Conservation (phyloP, 2,113 vertebrate species). For the Ifrita kowaldi region DNA sequence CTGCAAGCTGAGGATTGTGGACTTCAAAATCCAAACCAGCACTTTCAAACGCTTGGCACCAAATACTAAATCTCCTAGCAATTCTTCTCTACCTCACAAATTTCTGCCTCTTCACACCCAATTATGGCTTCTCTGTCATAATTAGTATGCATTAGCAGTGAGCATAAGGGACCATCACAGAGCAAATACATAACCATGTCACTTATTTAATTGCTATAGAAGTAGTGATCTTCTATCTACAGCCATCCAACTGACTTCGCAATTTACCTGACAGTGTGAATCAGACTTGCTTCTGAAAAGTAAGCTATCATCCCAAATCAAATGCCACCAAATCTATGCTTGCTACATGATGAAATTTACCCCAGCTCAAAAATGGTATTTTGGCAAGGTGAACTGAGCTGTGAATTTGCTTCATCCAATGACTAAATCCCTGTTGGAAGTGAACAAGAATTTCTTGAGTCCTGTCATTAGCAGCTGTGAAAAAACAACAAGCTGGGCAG, state of each 20-base stretch:
- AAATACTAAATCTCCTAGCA: background rate
- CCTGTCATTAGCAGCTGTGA: background rate
- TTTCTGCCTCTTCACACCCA: background rate
- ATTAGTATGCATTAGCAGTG: background rate
- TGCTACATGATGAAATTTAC: background rate
- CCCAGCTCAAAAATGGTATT: background rate
- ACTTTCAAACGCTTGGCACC: background rate
- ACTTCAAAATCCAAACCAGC: background rate
- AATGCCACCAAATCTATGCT: background rate
- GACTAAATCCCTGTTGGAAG: background rate
- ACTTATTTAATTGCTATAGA: background rate
- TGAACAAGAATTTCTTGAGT: background rate
- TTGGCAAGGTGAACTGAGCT: background rate
- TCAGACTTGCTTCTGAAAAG: background rate
- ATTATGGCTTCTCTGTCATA: background rate
- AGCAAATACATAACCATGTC: background rate
- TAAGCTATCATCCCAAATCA: background rate
- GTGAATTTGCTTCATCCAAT: background rate
- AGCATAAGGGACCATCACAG: background rate
- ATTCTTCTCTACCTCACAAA: background rate
- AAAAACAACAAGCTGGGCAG: background rate
- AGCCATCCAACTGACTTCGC: background rate
- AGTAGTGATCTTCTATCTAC: background rate
- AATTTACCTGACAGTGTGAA: background rate
- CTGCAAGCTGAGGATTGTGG: background rate